Conservation (phyloP, 2,888 invertebrate genomes). For the Erannis defoliaria region DNA sequence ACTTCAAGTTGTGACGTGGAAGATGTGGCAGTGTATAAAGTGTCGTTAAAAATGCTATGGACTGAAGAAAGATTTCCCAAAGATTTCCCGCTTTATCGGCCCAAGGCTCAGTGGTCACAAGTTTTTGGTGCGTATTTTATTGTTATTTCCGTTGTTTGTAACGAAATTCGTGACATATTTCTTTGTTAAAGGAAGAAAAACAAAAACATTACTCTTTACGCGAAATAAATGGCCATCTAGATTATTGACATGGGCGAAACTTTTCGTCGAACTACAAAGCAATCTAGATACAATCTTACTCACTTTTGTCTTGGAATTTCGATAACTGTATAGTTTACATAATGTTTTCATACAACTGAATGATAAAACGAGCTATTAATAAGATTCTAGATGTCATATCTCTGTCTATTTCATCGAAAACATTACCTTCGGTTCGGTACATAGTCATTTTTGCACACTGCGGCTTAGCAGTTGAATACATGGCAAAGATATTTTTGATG, state of each 20-base stretch:
- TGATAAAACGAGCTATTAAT: too few relatives aligned
- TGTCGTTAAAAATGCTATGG: conserved; percentile 95
- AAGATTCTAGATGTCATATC: not conserved
- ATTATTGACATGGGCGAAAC: conserved; percentile 26
- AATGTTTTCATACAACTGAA: too few relatives aligned
- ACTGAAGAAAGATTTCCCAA: conserved; percentile 95
- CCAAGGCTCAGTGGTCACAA: conserved; percentile 97
- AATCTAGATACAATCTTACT: conserved; percentile 12
- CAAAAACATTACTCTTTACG: conserved; percentile 35
- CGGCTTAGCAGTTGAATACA: not conserved
- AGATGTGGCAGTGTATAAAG: conserved; percentile 94
- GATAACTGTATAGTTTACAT: too few relatives aligned
- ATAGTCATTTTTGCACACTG: not conserved
- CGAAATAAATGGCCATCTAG: conserved; percentile 21
- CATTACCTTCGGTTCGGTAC: too few relatives aligned
- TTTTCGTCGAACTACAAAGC: conserved; percentile 20
- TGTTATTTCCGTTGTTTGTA: conserved; percentile 35
- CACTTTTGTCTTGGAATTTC: not conserved
- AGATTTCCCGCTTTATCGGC: conserved; percentile 94
- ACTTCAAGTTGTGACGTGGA: conserved; percentile 89
- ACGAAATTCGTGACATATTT: conserved; percentile 24
- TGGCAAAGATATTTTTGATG: too few relatives aligned
- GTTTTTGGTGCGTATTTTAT: conserved; percentile 91
- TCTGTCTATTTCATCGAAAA: not conserved
- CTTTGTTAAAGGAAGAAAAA: conserved; percentile 33